These are phyloP conservation scores for Drosophila neonasuta DNA, from an alignment of 2,888 invertebrate genomes.

Conservation along the genomic window DNA sequence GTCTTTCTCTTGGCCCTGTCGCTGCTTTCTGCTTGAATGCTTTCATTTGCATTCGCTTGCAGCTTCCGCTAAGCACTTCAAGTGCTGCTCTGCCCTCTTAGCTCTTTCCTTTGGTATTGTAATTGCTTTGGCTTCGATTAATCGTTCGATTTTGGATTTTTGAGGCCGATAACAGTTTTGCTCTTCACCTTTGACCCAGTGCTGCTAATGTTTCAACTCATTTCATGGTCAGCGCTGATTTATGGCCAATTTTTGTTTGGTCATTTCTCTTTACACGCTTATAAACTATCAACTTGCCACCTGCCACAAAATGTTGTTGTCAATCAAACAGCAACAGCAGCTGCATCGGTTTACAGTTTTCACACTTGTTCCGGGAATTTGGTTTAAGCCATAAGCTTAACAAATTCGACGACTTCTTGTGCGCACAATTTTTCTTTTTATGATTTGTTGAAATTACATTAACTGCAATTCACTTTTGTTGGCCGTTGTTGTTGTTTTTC, in stretches of 20 bases:
- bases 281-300: slow-evolving; percentile 38
- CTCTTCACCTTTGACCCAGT: slow-evolving; percentile 26
- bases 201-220: slow-evolving; percentile 23
- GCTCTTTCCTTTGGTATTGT: slow-evolving; percentile 19
- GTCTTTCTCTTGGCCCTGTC: slow-evolving; percentile 26
- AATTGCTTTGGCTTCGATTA: slow-evolving; percentile 57
- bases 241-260: slow-evolving; percentile 29
- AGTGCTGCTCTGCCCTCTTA: slow-evolving; percentile 34
- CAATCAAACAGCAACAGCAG: slow-evolving; percentile 38
- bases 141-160: slow-evolving; percentile 43
- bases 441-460: slow-evolving; percentile 61
- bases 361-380: slow-evolving; percentile 53
- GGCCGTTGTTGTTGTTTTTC: slow-evolving; percentile 24
- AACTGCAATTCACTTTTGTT: slow-evolving; percentile 74
- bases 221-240: slow-evolving; percentile 49
- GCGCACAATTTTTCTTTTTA: slow-evolving; percentile 7
- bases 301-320: slow-evolving; percentile 22
- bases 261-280: slow-evolving; percentile 22
- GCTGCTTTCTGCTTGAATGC: slow-evolving; percentile 61
- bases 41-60: slow-evolving; percentile 68
- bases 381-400: slow-evolving; percentile 1
- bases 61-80: slow-evolving; percentile 54
- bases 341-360: slow-evolving; percentile 39
- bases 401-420: slow-evolving; percentile 17
- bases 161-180: slow-evolving; percentile 46